Percentiles rank a stretch among this genome's conserved stretches.
Evolutionary conservation across 2,888 invertebrate genomes (phyloP).

Genomic region (Strigamia maritima): DNA sequence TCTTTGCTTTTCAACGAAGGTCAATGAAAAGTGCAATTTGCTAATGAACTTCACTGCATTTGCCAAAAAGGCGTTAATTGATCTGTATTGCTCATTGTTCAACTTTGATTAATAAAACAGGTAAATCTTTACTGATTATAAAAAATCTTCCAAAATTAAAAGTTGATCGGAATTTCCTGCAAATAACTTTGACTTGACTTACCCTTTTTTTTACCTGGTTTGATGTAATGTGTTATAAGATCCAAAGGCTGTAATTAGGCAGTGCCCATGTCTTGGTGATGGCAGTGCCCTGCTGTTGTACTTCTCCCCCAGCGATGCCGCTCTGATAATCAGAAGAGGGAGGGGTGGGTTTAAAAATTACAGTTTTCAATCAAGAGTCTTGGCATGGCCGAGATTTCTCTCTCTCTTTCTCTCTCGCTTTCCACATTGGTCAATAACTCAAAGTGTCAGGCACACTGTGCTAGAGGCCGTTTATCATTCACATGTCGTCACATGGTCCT

Average conservation of each 20-base stretch:
- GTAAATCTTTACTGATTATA: background rate
- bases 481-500: conserved; percentile 33
- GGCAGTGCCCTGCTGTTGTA: conserved; percentile 22
- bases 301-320: conserved; percentile 15
- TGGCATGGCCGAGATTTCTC: conserved; percentile 33
- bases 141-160: background rate
- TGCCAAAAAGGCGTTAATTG: background rate
- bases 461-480: conserved; percentile 28
- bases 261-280: background rate
- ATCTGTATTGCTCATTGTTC: background rate
- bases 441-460: conserved; percentile 36
- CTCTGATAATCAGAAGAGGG: conserved; percentile 27
- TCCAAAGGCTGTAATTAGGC: conserved; percentile 25
- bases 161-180: background rate
- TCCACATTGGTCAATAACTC: conserved; percentile 35
- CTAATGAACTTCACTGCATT: background rate
- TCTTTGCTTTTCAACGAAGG: background rate
- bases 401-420: conserved; percentile 2
- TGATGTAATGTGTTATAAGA: background rate
- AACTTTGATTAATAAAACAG: background rate
- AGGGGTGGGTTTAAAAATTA: conserved; percentile 33
- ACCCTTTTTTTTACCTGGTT: background rate
- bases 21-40: conserved; percentile 16
- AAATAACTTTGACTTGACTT: background rate
- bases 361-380: conserved; percentile 37